Evolutionary conservation across 1,140 invertebrate species (phyloP).

Genomic region (Druon quercuslanigerum): DNA sequence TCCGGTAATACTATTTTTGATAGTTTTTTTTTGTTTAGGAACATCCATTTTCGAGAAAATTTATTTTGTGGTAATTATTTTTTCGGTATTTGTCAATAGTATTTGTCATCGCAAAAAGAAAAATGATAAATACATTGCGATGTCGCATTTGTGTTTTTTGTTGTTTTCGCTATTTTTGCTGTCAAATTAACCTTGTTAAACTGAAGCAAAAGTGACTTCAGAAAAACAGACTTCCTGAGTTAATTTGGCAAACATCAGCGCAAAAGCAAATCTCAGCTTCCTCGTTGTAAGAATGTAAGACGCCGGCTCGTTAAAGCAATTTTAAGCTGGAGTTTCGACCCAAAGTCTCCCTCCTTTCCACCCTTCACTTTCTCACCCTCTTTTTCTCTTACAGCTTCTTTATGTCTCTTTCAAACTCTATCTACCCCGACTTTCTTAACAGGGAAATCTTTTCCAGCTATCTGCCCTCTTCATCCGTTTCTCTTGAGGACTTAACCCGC

Average conservation of each 20-base stretch:
- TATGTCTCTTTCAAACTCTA: slow-evolving; percentile 35
- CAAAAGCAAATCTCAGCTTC: slow-evolving; percentile 57
- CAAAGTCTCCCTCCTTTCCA: slow-evolving; percentile 9
- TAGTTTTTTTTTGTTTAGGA: too few species aligned
- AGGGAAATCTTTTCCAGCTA: slow-evolving; percentile 48
- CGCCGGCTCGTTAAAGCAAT: slow-evolving; percentile 64
- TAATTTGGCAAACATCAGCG: slow-evolving; percentile 69
- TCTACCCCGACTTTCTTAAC: slow-evolving; percentile 40
- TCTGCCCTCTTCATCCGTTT: slow-evolving; percentile 43
- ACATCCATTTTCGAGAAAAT: too few species aligned
- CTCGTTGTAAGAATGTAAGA: slow-evolving; percentile 58
- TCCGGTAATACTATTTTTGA: too few species aligned
- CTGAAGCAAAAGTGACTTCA: slow-evolving; percentile 37
- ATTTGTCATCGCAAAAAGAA: too few species aligned
- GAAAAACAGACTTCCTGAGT: slow-evolving; percentile 58
- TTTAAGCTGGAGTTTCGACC: slow-evolving; percentile 56
- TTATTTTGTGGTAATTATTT: too few species aligned
- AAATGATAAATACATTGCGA: slow-evolving; percentile 6
- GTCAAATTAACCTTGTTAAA: slow-evolving; percentile 54
- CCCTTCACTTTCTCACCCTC: slow-evolving; percentile 13
- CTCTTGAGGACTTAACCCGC: neutral
- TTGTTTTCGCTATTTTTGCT: slow-evolving; percentile 34
- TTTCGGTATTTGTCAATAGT: too few species aligned
- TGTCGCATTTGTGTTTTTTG: neutral
- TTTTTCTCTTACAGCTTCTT: neutral